These are phyloP conservation scores for Dromiciops gliroides DNA, from an alignment of 2,113 vertebrate species.

Conservation along the genomic window DNA sequence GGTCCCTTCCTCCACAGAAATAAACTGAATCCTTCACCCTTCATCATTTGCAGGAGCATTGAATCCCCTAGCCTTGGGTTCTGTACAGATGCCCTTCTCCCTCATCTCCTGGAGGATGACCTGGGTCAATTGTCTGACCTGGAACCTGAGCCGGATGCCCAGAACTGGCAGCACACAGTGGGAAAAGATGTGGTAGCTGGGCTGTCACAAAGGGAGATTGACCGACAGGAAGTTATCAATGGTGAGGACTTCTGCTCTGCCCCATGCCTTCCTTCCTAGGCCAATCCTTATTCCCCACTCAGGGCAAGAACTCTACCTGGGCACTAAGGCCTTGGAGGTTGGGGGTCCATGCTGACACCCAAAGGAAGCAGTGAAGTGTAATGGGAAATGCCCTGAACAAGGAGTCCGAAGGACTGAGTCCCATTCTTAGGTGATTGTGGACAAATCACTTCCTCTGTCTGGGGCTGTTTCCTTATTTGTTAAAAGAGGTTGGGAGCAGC, in stretches of 20 bases:
- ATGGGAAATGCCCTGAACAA: not conserved
- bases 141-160: slow-evolving; percentile 84
- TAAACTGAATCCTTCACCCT: not conserved
- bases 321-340: not conserved
- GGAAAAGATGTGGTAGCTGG: slow-evolving; percentile 85
- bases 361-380: not conserved
- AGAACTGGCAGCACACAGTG: slow-evolving; percentile 93
- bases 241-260: slow-evolving; percentile 81
- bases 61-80: slow-evolving; percentile 88
- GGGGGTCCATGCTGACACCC: fast-evolving
- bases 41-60: slow-evolving; percentile 84
- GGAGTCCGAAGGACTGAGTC: no score
- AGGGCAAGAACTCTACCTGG: not conserved
- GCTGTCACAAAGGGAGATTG: slow-evolving; percentile 88
- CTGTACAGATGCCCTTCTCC: slow-evolving; percentile 83
- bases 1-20: not conserved
- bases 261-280: not conserved
- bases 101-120: slow-evolving; percentile 90
- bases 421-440: no score
- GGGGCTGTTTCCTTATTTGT: no score
- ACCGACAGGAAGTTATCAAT: slow-evolving; percentile 95
- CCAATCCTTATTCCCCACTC: not conserved
- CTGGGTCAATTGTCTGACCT: slow-evolving; percentile 83
- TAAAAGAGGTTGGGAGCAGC: no score
- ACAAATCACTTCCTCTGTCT: no score